These are phyloP conservation scores for Cynaeus angustus DNA, from an alignment of 2,888 invertebrate species.

Conservation along the genomic window DNA sequence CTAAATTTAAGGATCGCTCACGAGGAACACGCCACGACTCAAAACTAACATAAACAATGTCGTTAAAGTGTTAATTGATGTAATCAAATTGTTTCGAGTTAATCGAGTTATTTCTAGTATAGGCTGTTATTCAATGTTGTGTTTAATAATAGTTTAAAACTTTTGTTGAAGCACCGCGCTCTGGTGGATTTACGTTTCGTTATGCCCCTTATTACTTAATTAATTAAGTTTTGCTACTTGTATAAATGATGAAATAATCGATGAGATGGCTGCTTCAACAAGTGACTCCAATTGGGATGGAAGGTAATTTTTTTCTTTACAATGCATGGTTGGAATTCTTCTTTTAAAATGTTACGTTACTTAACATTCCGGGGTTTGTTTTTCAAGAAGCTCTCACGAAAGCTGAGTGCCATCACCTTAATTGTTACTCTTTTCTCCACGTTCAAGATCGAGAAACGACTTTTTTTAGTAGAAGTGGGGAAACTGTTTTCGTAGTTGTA, in stretches of 20 bases:
- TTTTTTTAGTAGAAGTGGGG: not conserved
- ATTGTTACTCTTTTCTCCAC: not conserved
- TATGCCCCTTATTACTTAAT: slow-evolving; percentile 42
- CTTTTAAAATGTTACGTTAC: not conserved
- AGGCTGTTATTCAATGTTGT: slow-evolving; percentile 40
- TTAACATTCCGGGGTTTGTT: slow-evolving; percentile 1
- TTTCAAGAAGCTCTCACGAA: not conserved
- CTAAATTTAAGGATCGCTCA: slow-evolving; percentile 11
- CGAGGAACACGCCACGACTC: slow-evolving; percentile 16
- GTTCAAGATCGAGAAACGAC: not conserved
- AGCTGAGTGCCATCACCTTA: not conserved
- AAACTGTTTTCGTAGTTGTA: not conserved
- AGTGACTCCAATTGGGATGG: slow-evolving; percentile 57
- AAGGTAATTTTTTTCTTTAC: slow-evolving; percentile 56
- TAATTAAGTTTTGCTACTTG: slow-evolving; percentile 42
- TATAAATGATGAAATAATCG: slow-evolving; percentile 40
- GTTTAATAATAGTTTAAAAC: slow-evolving; percentile 46
- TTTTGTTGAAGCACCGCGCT: slow-evolving; percentile 39
- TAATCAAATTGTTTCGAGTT: slow-evolving; percentile 41
- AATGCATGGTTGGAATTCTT: not conserved
- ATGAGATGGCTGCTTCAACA: slow-evolving; percentile 56
- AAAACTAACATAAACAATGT: slow-evolving; percentile 38
- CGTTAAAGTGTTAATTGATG: slow-evolving; percentile 41
- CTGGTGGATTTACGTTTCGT: slow-evolving; percentile 41
- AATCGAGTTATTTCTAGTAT: slow-evolving; percentile 30